phyloP scores from a whole-genome alignment of 2,797 vertebrate species.

The Cuculus canorus region DNA sequence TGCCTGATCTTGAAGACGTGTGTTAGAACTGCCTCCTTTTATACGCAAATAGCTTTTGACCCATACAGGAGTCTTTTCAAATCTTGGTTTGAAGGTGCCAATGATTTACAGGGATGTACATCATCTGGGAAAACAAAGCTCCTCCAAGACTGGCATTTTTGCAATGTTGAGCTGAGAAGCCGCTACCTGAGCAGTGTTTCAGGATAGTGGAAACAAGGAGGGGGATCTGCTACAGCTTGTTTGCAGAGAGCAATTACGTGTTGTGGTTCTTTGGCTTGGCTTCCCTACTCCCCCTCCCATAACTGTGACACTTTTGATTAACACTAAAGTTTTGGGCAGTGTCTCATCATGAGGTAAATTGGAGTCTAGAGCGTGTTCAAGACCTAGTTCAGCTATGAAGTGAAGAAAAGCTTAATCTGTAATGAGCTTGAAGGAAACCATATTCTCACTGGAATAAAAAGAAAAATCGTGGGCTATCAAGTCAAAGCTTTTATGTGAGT shows the following conservation, averaged over 20 bases:
- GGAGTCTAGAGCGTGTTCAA: neutral
- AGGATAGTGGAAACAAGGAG: neutral
- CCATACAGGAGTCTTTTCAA: neutral
- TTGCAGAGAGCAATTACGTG: neutral
- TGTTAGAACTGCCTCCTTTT: neutral
- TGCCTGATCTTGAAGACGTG: neutral
- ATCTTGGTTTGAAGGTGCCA: neutral
- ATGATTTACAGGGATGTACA: neutral
- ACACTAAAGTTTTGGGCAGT: neutral
- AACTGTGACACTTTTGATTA: neutral
- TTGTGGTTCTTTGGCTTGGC: neutral
- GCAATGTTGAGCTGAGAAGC: neutral
- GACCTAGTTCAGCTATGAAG: conserved; percentile 30
- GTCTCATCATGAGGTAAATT: neutral
- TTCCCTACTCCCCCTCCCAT: neutral
- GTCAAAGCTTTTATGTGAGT: conserved; percentile 44
- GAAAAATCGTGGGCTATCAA: conserved; percentile 16
- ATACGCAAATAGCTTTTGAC: neutral
- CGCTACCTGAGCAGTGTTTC: neutral
- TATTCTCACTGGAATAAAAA: neutral
- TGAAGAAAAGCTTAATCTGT: conserved; percentile 56
- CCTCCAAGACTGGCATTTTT: neutral
- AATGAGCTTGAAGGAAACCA: conserved; percentile 54
- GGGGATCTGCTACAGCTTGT: neutral
- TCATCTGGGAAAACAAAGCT: neutral